Evolutionary conservation across 2,113 vertebrate species (phyloP), one percentile per base, ranked within the genome.

Genomic region (Corythaeola cristata): DNA sequence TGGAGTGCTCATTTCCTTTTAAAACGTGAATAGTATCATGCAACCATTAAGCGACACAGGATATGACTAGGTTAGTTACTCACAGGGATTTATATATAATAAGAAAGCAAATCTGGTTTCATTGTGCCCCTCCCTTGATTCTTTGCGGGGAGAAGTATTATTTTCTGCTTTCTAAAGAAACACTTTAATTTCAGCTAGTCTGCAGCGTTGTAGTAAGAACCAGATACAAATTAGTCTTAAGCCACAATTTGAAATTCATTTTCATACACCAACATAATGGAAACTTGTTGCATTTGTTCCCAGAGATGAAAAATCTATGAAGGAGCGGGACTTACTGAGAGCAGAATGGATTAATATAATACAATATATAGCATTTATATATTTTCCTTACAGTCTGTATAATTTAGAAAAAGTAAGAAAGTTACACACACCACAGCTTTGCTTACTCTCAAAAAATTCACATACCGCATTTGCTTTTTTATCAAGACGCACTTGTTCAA

Each of bases 41-140:
- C 55, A 58, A 37, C 66, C 68, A 35, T 60, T 71, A 76, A 90
- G 37, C 28, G 84, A n/a, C 44, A 92, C 96, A 95, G 97, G 96
- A 97, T 96, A 78, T 97, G 96, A 96, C 79, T 89, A 21, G 59
- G 32, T 19, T 53, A 75, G 28, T 97, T 93, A 94, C 87, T 97
- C 96, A 95, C 33, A 52, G 60, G 68, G 58, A 52, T 95, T 92
- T 52, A 84, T 81, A 63, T 90, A 84, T 49, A 95, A 82, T 90
- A 88, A 73, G 44, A 96, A 90, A 80, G 49, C 28, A 95, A 73
- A 90, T 80, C 78, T 76, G 52, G 12, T 84, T 90, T 89, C 24
- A 1, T 87, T 44, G 30, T 64, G 37, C n/a, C 28, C 41, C 15
- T 85, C 37, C 73, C 44, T 89, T 49, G 37, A 52, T 88, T 88